Conservation (phyloP, 2,888 invertebrate species). For the Argyra leucocephala region DNA sequence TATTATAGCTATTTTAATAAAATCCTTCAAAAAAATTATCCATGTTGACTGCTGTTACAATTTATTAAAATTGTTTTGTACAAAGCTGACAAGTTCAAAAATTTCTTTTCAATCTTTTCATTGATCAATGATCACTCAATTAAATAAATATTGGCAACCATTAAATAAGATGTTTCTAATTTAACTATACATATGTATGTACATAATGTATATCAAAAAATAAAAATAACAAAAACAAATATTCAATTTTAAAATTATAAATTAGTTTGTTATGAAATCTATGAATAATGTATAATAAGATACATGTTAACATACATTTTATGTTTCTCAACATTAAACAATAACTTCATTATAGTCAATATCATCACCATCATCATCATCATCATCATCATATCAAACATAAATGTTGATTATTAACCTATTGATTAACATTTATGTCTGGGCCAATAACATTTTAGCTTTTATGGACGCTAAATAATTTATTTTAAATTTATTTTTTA, state of each 20-base stretch:
- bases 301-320: not conserved
- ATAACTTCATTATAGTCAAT: not conserved
- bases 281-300: not conserved
- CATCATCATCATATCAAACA: too few species aligned
- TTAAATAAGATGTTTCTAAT: not conserved
- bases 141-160: not conserved
- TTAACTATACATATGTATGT: too few species aligned
- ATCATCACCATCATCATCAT: not conserved
- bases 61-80: too few species aligned
- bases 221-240: not conserved
- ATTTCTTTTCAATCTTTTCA: too few species aligned
- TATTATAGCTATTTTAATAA: too few species aligned
- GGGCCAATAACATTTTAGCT: slow-evolving; percentile 4
- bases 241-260: not conserved
- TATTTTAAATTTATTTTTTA: not conserved
- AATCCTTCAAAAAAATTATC: too few species aligned
- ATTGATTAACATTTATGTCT: slow-evolving; percentile 1
- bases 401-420: not conserved
- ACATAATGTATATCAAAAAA: too few species aligned
- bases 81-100: too few species aligned
- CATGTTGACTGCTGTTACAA: too few species aligned
- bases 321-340: not conserved
- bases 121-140: not conserved
- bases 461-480: slow-evolving; percentile 1
- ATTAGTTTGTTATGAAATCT: not conserved